These are phyloP conservation scores for Coelopa pilipes DNA, from an alignment of 2,888 invertebrate genomes.

Conservation along the genomic window DNA sequence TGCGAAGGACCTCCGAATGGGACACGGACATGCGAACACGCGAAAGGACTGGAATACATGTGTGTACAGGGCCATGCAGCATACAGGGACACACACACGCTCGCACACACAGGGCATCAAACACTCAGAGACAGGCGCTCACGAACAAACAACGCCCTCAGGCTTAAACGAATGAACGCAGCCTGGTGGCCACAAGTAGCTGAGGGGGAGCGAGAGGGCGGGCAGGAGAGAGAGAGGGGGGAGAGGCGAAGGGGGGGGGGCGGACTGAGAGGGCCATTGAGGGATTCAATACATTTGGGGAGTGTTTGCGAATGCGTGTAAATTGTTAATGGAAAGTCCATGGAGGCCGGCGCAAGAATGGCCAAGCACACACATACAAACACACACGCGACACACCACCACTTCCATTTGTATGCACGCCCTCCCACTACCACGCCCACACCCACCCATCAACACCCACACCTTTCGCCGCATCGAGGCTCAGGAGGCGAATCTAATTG, in stretches of 20 bases:
- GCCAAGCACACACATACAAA: constrained; percentile 34
- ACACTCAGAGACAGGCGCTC: not conserved
- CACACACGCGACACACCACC: not conserved
- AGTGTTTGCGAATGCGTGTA: constrained; percentile 47
- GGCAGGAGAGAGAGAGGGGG: not conserved
- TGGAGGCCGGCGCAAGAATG: constrained; percentile 42
- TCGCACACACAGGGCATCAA: not conserved
- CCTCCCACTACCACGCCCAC: constrained; percentile 4
- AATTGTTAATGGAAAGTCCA: constrained; percentile 61
- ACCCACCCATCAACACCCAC: constrained; percentile 5
- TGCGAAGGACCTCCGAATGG: constrained; percentile 55
- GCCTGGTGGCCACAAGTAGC: not conserved
- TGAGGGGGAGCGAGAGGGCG: not conserved
- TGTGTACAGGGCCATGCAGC: too few relatives aligned
- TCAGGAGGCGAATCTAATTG: constrained; percentile 40
- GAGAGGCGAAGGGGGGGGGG: not conserved
- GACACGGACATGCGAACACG: constrained; percentile 56
- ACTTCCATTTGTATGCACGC: not conserved
- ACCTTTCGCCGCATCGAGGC: not conserved
- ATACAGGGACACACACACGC: constrained; percentile 30
- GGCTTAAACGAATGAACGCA: not conserved
- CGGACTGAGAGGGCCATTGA: too few relatives aligned
- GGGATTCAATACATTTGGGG: not conserved
- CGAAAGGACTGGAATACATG: constrained; percentile 29
- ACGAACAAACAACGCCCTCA: constrained; percentile 6